A percentile compares a stretch with the other conserved stretches of the same genome.
These are phyloP conservation scores for Notolepis coatsorum DNA, from an alignment of 2,797 vertebrate species.

Conservation along the genomic window DNA sequence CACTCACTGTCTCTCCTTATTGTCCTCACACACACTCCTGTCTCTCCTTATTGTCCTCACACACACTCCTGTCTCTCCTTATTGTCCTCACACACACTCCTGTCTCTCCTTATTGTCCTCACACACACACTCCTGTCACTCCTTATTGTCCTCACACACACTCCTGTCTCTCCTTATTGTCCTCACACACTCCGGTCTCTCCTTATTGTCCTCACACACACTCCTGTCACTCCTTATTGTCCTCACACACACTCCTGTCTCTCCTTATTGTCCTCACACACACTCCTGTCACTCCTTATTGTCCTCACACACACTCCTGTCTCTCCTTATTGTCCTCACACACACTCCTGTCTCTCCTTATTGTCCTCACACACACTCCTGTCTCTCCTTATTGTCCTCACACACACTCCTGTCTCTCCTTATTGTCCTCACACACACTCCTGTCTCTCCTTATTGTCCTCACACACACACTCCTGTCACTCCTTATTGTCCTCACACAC, in stretches of 20 bases:
- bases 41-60: too few species aligned
- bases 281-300: background rate
- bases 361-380: background rate
- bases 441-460: too few species aligned
- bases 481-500: background rate
- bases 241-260: too few species aligned
- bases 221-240: background rate
- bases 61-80: background rate
- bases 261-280: too few species aligned
- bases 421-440: background rate
- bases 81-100: background rate
- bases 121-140: conserved; percentile 3
- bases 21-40: background rate
- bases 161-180: background rate
- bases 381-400: background rate
- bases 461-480: background rate
- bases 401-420: too few species aligned
- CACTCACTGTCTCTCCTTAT: too few species aligned
- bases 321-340: background rate
- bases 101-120: background rate
- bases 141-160: too few species aligned
- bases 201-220: background rate
- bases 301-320: background rate
- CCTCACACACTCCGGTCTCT: too few species aligned
- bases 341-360: too few species aligned